Conservation (phyloP, 2,888 invertebrate genomes). For the Crematogaster levior region DNA sequence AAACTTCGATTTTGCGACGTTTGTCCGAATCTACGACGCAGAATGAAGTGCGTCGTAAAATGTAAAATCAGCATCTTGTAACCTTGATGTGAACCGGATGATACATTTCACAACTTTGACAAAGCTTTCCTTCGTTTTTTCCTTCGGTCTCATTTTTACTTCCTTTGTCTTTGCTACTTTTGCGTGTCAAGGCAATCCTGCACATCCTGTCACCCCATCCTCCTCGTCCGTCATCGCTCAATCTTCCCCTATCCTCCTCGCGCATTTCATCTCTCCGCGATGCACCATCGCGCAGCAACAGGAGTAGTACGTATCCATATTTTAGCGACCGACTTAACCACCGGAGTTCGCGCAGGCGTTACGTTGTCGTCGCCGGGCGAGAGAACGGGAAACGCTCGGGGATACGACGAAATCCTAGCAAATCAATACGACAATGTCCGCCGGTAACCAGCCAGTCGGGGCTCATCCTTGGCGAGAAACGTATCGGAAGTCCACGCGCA, state of each 20-base stretch:
- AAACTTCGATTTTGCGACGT: neutral
- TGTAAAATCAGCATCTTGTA: neutral
- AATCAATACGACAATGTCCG: constrained; percentile 85
- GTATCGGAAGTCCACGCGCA: constrained; percentile 69
- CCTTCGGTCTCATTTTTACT: constrained; percentile 25
- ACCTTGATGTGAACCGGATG: no score
- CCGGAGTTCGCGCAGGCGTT: constrained; percentile 69
- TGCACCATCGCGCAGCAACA: constrained; percentile 65
- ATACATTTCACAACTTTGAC: constrained; percentile 7
- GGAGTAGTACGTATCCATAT: constrained; percentile 66
- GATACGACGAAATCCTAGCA: constrained; percentile 37
- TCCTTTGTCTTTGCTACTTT: constrained; percentile 25
- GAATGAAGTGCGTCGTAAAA: neutral
- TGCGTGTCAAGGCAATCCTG: constrained; percentile 48
- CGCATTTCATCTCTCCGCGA: constrained; percentile 36
- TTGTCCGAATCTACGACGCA: neutral
- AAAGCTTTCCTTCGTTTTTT: constrained; percentile 30
- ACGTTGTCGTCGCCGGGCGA: neutral
- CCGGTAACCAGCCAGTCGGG: constrained; percentile 82
- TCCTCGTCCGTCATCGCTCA: constrained; percentile 32
- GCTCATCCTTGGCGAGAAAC: constrained; percentile 80
- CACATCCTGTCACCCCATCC: constrained; percentile 2
- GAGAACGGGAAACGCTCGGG: constrained; percentile 45
- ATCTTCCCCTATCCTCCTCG: constrained; percentile 13
- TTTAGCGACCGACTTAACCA: constrained; percentile 73